Conservation (phyloP, 2,113 vertebrate species). For the Nyctibius bracteatus region DNA sequence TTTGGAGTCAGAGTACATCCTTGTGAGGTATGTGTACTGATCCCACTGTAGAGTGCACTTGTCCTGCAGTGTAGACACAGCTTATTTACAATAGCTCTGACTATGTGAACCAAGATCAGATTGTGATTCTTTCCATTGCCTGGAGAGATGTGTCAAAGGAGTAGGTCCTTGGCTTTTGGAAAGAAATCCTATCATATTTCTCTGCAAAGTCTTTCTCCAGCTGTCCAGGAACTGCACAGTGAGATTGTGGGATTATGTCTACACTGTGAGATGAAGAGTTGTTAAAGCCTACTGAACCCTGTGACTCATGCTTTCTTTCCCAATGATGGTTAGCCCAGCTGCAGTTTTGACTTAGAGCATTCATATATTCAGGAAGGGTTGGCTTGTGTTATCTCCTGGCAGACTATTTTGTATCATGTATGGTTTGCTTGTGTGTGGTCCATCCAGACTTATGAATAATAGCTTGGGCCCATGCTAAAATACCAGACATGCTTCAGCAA, state of each 20-base stretch:
- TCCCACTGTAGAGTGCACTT: background rate
- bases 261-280: background rate
- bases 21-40: background rate
- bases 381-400: slow-evolving; percentile 21
- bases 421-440: background rate
- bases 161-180: background rate
- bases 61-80: background rate
- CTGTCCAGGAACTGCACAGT: slow-evolving; percentile 18
- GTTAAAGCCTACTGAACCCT: background rate
- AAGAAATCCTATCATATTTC: background rate
- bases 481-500: background rate
- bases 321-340: slow-evolving; percentile 2
- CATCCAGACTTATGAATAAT: background rate
- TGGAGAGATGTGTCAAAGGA: background rate
- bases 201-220: slow-evolving; percentile 22
- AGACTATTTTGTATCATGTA: background rate
- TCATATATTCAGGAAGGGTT: background rate
- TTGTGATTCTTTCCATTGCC: background rate
- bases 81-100: background rate
- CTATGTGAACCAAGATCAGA: background rate
- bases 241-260: slow-evolving; percentile 18
- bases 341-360: background rate
- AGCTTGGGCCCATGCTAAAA: background rate
- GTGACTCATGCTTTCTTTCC: slow-evolving; percentile 7
- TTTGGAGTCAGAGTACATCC: background rate